A percentile compares a stretch with the other conserved stretches of the same genome.
These are phyloP conservation scores for Tetragnatha versicolor DNA, from an alignment of 1,140 invertebrate genomes.

Conservation along the genomic window DNA sequence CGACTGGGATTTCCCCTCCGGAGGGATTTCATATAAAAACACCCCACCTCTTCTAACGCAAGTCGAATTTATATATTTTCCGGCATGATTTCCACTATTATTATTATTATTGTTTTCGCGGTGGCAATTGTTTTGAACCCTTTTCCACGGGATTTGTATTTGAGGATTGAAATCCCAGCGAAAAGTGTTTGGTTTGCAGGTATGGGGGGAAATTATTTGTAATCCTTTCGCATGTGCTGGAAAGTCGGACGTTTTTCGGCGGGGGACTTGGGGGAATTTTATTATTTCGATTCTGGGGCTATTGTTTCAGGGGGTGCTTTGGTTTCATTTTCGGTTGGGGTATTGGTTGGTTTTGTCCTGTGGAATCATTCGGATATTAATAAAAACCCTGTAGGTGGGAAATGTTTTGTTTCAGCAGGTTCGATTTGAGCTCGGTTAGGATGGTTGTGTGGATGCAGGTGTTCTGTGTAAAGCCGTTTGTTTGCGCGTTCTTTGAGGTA, in stretches of 20 bases:
- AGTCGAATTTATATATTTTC: conserved; percentile 16
- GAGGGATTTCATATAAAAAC: conserved; percentile 47
- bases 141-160: not conserved
- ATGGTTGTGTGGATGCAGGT: too few species aligned
- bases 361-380: too few species aligned
- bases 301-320: too few species aligned
- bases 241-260: conserved; percentile 27
- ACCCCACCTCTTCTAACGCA: conserved; percentile 1
- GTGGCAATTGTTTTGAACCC: not conserved
- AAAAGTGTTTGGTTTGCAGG: conserved; percentile 46
- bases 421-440: too few species aligned
- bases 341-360: not conserved
- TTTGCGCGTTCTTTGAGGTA: too few species aligned
- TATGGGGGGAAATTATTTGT: conserved; percentile 48
- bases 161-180: conserved; percentile 1
- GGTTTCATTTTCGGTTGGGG: not conserved
- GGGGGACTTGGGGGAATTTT: not conserved
- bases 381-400: too few species aligned
- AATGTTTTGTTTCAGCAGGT: too few species aligned
- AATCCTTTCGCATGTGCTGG: conserved; percentile 9
- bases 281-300: too few species aligned
- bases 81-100: conserved; percentile 35
- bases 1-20: conserved; percentile 13
- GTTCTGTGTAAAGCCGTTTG: too few species aligned
- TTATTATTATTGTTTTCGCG: conserved; percentile 45